Evolutionary conservation across 2,797 vertebrate genomes (phyloP), one percentile per base, ranked within the genome.

Genomic region (Clarias platycephalus): DNA sequence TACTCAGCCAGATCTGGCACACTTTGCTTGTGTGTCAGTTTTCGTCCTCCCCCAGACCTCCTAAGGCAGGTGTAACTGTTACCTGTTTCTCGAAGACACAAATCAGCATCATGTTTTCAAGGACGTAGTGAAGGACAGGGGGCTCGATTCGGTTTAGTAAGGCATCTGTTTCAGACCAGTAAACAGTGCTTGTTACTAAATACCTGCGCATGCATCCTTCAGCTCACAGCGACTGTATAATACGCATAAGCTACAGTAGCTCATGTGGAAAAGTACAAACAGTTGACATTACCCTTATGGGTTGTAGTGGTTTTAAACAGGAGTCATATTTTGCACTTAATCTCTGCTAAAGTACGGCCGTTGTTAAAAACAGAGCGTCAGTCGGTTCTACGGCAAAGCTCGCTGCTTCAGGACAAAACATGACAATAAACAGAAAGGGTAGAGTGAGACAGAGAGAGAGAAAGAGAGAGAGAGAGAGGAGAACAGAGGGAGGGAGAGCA

Each of bases 391-490:
- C 28, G 53, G 49, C 63, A 37, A 82, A 72, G 58, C 82, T 81
- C 31, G 16, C 82, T 79, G 31, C 80, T 82, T 74, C 40, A 55
- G 60, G 60, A 79, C n/a, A 60, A 26, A n/a, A 55, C 40, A 75
- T 80, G 77, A 83, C 55, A 82, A 89, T 76, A 88, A 74, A 78
- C 64, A 53, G 79, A 62, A 55, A 53, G 18, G 12, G 2, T 4
- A 20, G n/a, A 63, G 76, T 1, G 1, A 40, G 34, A 79, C 13
- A 26, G n/a, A 40, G 53, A 34, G 68, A 74, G 80, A 79, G 85
- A 79, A 83, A 58, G 34, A 72, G 24, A 37, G 44, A 74, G 58
- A 55, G 81, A 28, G 71, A 71, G 80, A 74, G 66, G 28, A 44
- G 37, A 15, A 78, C 76, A 63, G 85, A 34, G n/a, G 31, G 58